Conservation (phyloP, 2,113 vertebrate genomes). For the Centropus bengalensis region DNA sequence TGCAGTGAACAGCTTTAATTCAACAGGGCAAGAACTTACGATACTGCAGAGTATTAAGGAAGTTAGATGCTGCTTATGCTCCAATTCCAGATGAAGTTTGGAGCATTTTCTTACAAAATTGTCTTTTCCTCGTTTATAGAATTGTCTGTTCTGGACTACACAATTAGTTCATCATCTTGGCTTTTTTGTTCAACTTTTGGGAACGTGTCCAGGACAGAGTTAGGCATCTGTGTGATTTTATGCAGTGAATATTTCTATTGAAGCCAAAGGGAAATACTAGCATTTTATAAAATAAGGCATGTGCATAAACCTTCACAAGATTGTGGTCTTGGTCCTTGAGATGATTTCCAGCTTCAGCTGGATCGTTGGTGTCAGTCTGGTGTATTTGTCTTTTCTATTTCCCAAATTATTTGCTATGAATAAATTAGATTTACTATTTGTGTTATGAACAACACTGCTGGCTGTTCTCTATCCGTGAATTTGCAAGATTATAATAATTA, state of each 20-base stretch:
- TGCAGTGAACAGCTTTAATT: not conserved
- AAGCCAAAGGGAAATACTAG: not conserved
- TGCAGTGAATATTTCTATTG: not conserved
- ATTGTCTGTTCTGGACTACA: not conserved
- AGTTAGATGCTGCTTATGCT: not conserved
- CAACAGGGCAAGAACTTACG: not conserved
- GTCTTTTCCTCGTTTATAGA: not conserved
- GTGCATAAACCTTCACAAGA: not conserved
- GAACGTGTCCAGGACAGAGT: not conserved
- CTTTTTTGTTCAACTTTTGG: conserved; percentile 17
- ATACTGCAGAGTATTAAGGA: not conserved
- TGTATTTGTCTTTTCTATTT: not conserved
- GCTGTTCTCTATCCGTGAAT: not conserved
- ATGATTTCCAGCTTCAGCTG: not conserved
- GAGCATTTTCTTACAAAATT: not conserved
- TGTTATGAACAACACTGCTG: not conserved
- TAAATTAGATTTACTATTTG: not conserved
- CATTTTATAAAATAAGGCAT: not conserved
- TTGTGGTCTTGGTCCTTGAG: not conserved
- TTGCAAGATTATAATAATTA: not conserved
- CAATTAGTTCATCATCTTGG: not conserved
- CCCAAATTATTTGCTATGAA: not conserved
- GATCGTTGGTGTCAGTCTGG: not conserved
- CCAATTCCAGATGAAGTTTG: not conserved
- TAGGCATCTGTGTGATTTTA: conserved; percentile 3